phyloP scores from a whole-genome alignment of 2,113 vertebrate genomes.

The Hippocampus guttulatus region DNA sequence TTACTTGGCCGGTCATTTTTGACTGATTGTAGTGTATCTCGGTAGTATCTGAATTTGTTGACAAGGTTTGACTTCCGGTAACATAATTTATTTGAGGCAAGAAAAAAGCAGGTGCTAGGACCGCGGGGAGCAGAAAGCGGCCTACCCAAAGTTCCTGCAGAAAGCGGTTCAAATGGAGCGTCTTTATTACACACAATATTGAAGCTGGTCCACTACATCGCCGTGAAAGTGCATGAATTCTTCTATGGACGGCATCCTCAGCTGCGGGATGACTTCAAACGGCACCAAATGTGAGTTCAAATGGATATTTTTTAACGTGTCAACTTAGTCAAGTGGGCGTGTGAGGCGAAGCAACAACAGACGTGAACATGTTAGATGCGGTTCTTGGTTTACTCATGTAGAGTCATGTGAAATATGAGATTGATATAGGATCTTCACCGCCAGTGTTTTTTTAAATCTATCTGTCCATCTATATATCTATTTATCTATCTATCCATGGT shows the following conservation, averaged over 20 bases:
- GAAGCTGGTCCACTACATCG: slow-evolving; percentile 14
- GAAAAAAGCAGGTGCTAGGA: slow-evolving; percentile 52
- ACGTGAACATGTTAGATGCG: not conserved
- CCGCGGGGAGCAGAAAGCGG: slow-evolving; percentile 46
- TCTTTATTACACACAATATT: not conserved
- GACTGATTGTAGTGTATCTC: no score
- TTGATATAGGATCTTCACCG: slow-evolving; percentile 16
- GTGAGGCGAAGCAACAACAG: not conserved
- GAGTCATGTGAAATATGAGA: slow-evolving; percentile 39
- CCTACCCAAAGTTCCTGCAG: not conserved
- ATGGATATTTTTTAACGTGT: not conserved
- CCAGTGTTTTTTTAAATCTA: not conserved
- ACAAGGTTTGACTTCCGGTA: not conserved
- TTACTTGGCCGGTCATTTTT: no score
- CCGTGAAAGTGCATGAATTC: slow-evolving; percentile 1
- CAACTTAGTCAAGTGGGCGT: not conserved
- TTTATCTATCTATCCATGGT: no score
- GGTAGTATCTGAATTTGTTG: no score
- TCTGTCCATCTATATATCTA: no score
- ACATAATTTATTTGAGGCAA: not conserved
- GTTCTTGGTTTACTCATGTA: slow-evolving; percentile 12
- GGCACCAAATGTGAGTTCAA: slow-evolving; percentile 58
- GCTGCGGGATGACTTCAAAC: slow-evolving; percentile 53
- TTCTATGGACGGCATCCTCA: slow-evolving; percentile 32
- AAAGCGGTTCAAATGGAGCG: not conserved